These are phyloP conservation scores for Ecdyonurus torrentis DNA, from an alignment of 2,888 invertebrate species.

Conservation along the genomic window DNA sequence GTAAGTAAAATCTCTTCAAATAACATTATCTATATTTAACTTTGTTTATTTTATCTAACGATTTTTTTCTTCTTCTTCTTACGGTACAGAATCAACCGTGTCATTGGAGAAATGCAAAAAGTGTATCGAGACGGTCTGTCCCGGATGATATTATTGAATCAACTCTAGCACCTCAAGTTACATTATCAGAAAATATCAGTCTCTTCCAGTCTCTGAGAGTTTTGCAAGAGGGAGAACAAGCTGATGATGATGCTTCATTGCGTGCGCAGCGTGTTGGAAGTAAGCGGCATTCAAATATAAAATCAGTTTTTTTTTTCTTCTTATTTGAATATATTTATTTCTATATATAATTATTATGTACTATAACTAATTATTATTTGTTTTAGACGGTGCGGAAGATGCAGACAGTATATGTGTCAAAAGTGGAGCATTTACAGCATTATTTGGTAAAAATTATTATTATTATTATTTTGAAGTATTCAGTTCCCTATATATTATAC, in stretches of 20 bases:
- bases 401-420: conserved; percentile 43
- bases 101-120: conserved; percentile 82
- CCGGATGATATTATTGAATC: conserved; percentile 6
- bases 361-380: background rate
- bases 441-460: conserved; percentile 31
- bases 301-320: too few relatives aligned
- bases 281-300: too few relatives aligned
- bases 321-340: conserved; percentile 1
- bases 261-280: conserved; percentile 17
- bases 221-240: conserved; percentile 61
- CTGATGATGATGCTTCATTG: conserved; percentile 36
- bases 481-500: too few relatives aligned
- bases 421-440: conserved; percentile 44
- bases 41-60: too few relatives aligned
- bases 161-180: conserved; percentile 20
- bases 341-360: background rate
- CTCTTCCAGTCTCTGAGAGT: conserved; percentile 79
- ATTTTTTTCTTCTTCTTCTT: conserved; percentile 8
- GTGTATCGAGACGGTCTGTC: conserved; percentile 15
- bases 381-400: conserved; percentile 10
- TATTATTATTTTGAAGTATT: too few relatives aligned
- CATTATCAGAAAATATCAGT: conserved; percentile 72
- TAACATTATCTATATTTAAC: too few relatives aligned
- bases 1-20: conserved; percentile 34
- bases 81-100: conserved; percentile 70